Conservation (phyloP, 2,888 invertebrate species). For the Epistrophella euchroma region DNA sequence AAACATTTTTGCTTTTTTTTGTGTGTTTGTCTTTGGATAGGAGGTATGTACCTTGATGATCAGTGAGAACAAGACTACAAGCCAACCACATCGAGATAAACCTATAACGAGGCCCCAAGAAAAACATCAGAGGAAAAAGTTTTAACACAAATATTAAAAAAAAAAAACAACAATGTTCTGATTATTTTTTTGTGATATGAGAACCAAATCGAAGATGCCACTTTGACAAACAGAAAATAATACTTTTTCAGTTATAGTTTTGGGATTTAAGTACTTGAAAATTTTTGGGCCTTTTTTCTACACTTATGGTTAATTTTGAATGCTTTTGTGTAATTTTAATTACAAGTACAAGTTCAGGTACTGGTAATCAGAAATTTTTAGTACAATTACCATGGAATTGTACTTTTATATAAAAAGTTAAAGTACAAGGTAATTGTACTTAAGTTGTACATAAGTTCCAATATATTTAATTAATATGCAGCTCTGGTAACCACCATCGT, state of each 20-base stretch:
- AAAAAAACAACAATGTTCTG: conserved; percentile 57
- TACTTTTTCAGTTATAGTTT: neutral
- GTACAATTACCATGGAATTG: too few relatives aligned
- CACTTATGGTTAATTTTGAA: too few relatives aligned
- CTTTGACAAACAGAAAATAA: neutral
- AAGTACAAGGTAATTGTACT: too few relatives aligned
- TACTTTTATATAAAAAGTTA: too few relatives aligned
- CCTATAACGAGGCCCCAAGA: conserved; percentile 63
- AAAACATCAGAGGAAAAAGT: conserved; percentile 43
- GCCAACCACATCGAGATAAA: conserved; percentile 58
- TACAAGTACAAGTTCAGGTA: too few relatives aligned
- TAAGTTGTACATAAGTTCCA: too few relatives aligned
- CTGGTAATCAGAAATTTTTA: too few relatives aligned
- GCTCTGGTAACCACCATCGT: too few relatives aligned
- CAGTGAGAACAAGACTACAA: conserved; percentile 67
- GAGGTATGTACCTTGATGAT: conserved; percentile 57
- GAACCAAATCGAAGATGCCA: conserved; percentile 26
- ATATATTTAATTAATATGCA: too few relatives aligned
- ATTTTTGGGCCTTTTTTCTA: too few relatives aligned
- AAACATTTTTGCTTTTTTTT: conserved; percentile 45
- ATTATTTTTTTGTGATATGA: conserved; percentile 56
- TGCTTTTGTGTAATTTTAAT: too few relatives aligned
- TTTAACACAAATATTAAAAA: conserved; percentile 24
- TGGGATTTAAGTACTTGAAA: too few relatives aligned
- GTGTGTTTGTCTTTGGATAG: conserved; percentile 33